These are phyloP conservation scores for Perca fluviatilis DNA, from an alignment of 2,113 vertebrate genomes.

Conservation along the genomic window DNA sequence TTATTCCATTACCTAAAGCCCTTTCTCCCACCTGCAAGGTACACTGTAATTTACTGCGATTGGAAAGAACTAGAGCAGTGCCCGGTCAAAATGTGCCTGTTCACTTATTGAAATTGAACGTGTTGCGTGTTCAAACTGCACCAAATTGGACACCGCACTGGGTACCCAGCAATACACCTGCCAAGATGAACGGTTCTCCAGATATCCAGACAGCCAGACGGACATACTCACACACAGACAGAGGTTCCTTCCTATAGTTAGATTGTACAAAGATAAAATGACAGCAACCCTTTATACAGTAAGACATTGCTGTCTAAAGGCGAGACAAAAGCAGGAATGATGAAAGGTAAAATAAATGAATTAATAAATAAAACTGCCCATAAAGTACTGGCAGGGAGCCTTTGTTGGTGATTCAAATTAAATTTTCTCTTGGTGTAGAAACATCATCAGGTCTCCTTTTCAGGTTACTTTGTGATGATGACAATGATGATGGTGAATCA, in stretches of 20 bases:
- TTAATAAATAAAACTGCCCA: background rate
- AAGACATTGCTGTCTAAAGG: background rate
- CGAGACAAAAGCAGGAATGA: background rate
- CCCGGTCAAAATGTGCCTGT: no score
- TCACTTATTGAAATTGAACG: no score
- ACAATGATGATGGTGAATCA: conserved; percentile 13
- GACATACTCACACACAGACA: no score
- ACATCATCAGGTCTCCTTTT: background rate
- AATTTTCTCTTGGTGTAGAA: background rate
- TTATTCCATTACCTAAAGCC: background rate
- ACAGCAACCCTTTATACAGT: background rate
- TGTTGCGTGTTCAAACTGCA: no score
- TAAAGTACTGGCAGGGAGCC: background rate
- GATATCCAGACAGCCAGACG: no score
- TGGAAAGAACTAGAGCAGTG: no score
- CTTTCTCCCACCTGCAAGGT: background rate
- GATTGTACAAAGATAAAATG: background rate
- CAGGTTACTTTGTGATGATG: background rate
- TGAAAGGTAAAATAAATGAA: background rate
- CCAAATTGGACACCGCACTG: no score
- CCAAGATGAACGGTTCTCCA: no score
- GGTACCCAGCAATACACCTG: no score
- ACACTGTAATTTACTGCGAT: background rate
- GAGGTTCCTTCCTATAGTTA: no score
- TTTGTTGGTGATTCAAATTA: background rate